Evolutionary conservation across 2,113 vertebrate genomes (phyloP).

Genomic region (Genyomyrus donnyi): DNA sequence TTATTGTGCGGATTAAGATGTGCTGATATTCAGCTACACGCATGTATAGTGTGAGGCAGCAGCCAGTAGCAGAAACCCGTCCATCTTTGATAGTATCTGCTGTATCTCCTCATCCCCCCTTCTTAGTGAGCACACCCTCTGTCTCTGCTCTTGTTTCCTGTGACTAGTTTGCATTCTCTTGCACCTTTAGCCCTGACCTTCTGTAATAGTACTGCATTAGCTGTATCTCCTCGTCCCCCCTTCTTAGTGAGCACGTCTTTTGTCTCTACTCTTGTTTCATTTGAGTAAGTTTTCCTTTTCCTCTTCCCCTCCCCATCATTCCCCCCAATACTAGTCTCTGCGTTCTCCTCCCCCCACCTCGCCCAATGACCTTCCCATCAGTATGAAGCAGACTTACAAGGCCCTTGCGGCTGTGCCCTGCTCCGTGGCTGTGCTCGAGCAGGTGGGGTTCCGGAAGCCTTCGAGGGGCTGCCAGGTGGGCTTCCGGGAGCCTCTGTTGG

Average conservation of each 20-base stretch:
- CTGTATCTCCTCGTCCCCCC: background rate
- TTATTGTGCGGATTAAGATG: background rate
- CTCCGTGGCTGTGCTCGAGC: slow-evolving; percentile 66
- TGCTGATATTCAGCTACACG: background rate
- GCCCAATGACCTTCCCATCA: slow-evolving; percentile 69
- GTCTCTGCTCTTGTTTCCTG: slow-evolving; percentile 31
- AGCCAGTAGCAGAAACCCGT: background rate
- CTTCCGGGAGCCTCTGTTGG: too few relatives aligned
- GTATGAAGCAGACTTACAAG: slow-evolving; percentile 87
- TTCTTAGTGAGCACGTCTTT: slow-evolving; percentile 32
- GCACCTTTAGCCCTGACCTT: background rate
- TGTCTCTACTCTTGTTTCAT: slow-evolving; percentile 30
- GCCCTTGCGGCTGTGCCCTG: slow-evolving; percentile 85
- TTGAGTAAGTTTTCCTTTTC: slow-evolving; percentile 15
- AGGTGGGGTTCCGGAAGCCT: slow-evolving; percentile 66
- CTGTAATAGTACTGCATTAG: background rate
- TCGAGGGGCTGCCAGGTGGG: slow-evolving; percentile 18
- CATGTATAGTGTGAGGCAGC: background rate
- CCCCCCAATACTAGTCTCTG: slow-evolving; percentile 54
- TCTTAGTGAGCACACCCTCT: slow-evolving; percentile 33
- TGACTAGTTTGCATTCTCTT: background rate
- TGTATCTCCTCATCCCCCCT: background rate
- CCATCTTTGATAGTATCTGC: background rate
- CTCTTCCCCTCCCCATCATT: slow-evolving; percentile 4
- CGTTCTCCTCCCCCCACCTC: slow-evolving; percentile 60